phyloP scores from a whole-genome alignment of 2,113 vertebrate genomes.

The Lamprotornis superbus region DNA sequence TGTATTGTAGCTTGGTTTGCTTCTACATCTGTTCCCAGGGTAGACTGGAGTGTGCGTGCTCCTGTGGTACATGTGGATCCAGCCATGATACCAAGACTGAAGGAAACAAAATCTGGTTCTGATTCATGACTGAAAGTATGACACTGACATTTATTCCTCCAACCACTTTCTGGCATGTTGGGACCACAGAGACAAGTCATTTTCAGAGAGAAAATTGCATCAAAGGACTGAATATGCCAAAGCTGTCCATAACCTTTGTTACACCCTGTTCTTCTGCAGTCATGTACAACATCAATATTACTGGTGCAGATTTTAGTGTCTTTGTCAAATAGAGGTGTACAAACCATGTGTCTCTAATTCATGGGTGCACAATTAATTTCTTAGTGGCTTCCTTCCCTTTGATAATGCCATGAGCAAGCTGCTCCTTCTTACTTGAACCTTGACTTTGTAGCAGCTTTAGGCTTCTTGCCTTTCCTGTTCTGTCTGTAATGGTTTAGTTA shows the following conservation, averaged over 20 bases:
- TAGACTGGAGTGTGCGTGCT: not conserved
- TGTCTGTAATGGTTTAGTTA: not conserved
- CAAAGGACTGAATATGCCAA: not conserved
- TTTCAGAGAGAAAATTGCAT: not conserved
- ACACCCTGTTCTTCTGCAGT: not conserved
- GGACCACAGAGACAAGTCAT: not conserved
- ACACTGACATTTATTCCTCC: not conserved
- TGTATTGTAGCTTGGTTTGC: not conserved
- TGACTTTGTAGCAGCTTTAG: not conserved
- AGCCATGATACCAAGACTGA: not conserved
- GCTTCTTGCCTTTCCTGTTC: not conserved
- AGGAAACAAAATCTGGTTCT: not conserved
- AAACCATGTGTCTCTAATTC: not conserved
- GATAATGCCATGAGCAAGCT: constrained; percentile 11
- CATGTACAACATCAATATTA: not conserved
- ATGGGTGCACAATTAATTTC: not conserved
- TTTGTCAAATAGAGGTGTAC: not conserved
- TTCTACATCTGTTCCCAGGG: not conserved
- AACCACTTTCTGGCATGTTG: not conserved
- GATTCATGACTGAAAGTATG: not conserved
- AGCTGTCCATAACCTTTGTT: not conserved
- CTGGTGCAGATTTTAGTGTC: not conserved
- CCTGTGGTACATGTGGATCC: not conserved
- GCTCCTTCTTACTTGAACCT: not conserved
- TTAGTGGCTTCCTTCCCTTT: not conserved